Evolutionary conservation across 2,113 vertebrate species (phyloP).

Genomic region (Aegypius monachus): DNA sequence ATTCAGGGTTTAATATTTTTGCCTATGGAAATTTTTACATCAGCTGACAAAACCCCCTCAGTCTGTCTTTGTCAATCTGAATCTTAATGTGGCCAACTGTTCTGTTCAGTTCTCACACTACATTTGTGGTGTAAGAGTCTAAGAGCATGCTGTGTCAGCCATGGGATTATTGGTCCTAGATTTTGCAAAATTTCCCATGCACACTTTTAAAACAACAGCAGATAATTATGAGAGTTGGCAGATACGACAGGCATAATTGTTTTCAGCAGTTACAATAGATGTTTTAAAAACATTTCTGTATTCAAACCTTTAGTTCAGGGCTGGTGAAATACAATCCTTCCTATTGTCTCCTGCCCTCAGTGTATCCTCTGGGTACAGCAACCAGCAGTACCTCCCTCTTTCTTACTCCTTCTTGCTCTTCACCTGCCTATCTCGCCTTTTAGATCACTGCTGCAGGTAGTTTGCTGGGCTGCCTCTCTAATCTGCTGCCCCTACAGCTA

Average conservation of each 20-base stretch:
- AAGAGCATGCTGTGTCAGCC: slow-evolving; percentile 17
- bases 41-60: not conserved
- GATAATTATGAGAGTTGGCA: not conserved
- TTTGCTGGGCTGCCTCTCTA: not conserved
- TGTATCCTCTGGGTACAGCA: not conserved
- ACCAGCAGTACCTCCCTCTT: not conserved
- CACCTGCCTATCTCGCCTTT: not conserved
- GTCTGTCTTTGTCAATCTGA: slow-evolving; percentile 3
- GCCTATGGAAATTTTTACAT: slow-evolving; percentile 2
- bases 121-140: not conserved
- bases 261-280: slow-evolving; percentile 17
- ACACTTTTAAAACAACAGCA: slow-evolving; percentile 16
- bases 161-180: slow-evolving; percentile 24
- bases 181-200: slow-evolving; percentile 15
- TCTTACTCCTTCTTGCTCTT: not conserved
- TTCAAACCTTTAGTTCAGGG: not conserved
- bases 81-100: not conserved
- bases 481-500: not conserved
- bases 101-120: not conserved
- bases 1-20: not conserved
- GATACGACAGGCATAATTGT: slow-evolving; percentile 10
- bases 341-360: not conserved
- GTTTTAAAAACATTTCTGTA: slow-evolving; percentile 11
- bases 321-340: not conserved
- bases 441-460: not conserved